phyloP scores from a whole-genome alignment of 2,888 invertebrate species.

The Erebia palarica region DNA sequence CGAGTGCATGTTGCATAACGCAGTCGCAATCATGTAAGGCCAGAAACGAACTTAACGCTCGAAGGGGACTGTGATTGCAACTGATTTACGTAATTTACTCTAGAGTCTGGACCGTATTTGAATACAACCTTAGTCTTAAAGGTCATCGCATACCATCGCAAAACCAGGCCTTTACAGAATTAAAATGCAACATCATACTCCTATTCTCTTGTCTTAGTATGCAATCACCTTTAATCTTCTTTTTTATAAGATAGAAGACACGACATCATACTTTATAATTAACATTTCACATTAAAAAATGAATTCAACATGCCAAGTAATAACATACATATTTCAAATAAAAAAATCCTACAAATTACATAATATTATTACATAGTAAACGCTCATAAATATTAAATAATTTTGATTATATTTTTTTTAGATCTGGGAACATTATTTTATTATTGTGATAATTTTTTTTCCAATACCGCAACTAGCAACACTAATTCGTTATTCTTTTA shows the following conservation, averaged over 20 bases:
- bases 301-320: not conserved
- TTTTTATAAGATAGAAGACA: not conserved
- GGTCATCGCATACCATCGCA: not conserved
- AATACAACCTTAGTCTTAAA: not conserved
- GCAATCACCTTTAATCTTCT: not conserved
- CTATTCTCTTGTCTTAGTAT: not conserved
- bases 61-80: not conserved
- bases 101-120: not conserved
- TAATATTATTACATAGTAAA: constrained; percentile 6
- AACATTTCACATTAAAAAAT: constrained; percentile 6
- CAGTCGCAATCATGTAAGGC: constrained; percentile 3
- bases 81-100: constrained; percentile 1
- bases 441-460: constrained; percentile 13
- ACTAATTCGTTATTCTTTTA: constrained; percentile 19
- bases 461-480: constrained; percentile 21
- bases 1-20: not conserved
- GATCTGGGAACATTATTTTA: constrained; percentile 20
- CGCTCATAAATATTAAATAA: constrained; percentile 19
- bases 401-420: constrained; percentile 12
- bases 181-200: not conserved
- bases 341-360: constrained; percentile 18
- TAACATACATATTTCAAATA: constrained; percentile 9
- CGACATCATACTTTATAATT: constrained; percentile 3
- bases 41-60: not conserved
- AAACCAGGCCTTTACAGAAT: not conserved